A percentile compares a stretch with the other conserved stretches of the same genome.
phyloP scores from a whole-genome alignment of 2,888 invertebrate species.

The Drosophila birchii region DNA sequence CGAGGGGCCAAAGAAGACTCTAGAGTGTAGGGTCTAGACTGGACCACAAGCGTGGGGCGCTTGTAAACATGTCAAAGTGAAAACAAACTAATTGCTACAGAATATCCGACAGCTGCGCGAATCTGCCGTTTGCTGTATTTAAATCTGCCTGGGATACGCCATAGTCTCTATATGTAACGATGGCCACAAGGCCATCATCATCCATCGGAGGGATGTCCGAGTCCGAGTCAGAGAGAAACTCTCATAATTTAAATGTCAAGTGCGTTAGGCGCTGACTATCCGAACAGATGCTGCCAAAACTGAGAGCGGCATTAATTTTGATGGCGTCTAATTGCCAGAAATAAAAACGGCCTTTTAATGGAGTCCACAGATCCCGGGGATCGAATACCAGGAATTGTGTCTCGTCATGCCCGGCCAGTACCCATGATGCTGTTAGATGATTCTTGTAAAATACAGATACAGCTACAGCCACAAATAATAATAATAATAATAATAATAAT shows the following conservation, averaged over 20 bases:
- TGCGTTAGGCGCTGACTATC: constrained; percentile 55
- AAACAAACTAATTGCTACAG: constrained; percentile 55
- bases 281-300: constrained; percentile 63
- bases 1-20: constrained; percentile 2
- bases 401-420: constrained; percentile 58
- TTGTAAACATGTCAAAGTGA: constrained; percentile 76
- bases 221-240: constrained; percentile 10
- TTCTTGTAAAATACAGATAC: constrained; percentile 61
- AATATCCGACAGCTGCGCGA: constrained; percentile 69
- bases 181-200: constrained; percentile 63
- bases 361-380: constrained; percentile 57
- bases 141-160: constrained; percentile 28
- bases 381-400: constrained; percentile 56
- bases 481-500: constrained; percentile 73
- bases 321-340: constrained; percentile 66
- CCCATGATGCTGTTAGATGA: constrained; percentile 50
- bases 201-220: constrained; percentile 23
- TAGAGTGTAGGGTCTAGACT: constrained; percentile 19
- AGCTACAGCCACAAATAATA: constrained; percentile 46
- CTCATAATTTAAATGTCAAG: constrained; percentile 62
- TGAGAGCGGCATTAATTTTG: constrained; percentile 44
- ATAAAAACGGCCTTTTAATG: constrained; percentile 69
- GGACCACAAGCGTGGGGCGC: constrained; percentile 42
- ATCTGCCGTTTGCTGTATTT: constrained; percentile 48
- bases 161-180: constrained; percentile 19